These are phyloP conservation scores for Agraylea sexmaculata DNA, from an alignment of 1,140 invertebrate genomes.

Conservation along the genomic window DNA sequence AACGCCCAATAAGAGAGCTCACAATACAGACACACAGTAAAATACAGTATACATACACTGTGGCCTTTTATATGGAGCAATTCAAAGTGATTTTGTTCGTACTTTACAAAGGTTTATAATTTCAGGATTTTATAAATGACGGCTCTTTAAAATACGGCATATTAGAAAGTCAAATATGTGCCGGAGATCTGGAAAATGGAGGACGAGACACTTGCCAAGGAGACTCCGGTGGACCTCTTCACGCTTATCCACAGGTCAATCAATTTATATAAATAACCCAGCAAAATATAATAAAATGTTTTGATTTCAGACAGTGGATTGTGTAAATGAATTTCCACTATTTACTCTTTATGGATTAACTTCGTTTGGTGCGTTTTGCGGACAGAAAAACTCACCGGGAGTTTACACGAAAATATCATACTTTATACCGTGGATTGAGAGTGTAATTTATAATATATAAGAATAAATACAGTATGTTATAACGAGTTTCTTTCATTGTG, in stretches of 20 bases:
- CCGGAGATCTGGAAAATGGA: slow-evolving; percentile 44
- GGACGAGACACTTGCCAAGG: slow-evolving; percentile 50
- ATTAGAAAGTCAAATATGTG: slow-evolving; percentile 46
- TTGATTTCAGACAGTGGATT: slow-evolving; percentile 13
- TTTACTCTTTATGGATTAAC: slow-evolving; percentile 42
- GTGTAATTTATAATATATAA: too few relatives aligned
- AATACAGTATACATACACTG: too few relatives aligned
- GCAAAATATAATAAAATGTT: slow-evolving; percentile 4
- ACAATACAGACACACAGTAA: too few relatives aligned
- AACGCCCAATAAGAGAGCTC: too few relatives aligned
- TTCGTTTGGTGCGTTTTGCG: slow-evolving; percentile 47
- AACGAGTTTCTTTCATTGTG: too few relatives aligned
- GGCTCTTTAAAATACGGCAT: slow-evolving; percentile 70
- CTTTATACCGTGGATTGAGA: slow-evolving; percentile 56
- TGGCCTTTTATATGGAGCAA: too few relatives aligned
- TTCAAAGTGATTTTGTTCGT: too few relatives aligned
- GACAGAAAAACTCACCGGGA: slow-evolving; percentile 37
- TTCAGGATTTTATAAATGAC: slow-evolving; percentile 46
- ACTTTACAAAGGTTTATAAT: too few relatives aligned
- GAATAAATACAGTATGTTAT: too few relatives aligned
- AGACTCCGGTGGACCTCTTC: slow-evolving; percentile 58
- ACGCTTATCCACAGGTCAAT: slow-evolving; percentile 29
- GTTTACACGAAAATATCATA: slow-evolving; percentile 50
- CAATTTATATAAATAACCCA: too few relatives aligned
- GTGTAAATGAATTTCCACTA: slow-evolving; percentile 18